Evolutionary conservation across 2,888 invertebrate species (phyloP), one percentile per base, ranked within the genome.

Genomic region (Ornithoptera priamus): DNA sequence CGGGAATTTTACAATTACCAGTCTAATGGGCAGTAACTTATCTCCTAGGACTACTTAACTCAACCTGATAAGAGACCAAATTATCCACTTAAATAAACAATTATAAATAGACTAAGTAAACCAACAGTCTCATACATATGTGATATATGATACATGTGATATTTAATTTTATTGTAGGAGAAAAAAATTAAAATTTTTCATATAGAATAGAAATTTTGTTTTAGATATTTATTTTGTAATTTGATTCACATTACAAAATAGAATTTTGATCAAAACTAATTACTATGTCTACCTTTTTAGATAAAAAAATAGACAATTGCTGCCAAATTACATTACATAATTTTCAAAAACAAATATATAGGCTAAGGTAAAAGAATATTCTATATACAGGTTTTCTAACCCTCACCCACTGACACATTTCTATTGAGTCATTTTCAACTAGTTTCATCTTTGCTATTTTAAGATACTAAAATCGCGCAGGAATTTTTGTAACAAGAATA

Each of bases 341-440:
- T 56, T 70, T 75, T 75, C 74, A 75, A 74, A 72, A 65, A 72
- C 67, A 75, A 75, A 71, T 81, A 89, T 81, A 77, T 85, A 85
- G 89, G 90, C 85, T 81, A 91, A 89, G 89, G 89, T 88, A 88
- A 88, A 79, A 82, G 72, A 77, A 78, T 73, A 57, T 75, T 82
- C 82, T 84, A 82, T 85, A 85, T 86, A 80, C 81, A 80, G 77
- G 80, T 79, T 76, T 80, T 76, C 80, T 88, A 89, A 90, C 92
- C 91, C 88, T 92, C 90, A 91, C 92, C 92, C 85, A 90, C 84
- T 90, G 75, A 89, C 90, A 88, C 82, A 84, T 86, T 83, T 82
- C 80, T 81, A 85, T 80, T 78, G 76, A 84, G 75, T 83, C 82
- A 81, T 84, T 83, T 80, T 74, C 75, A 63, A 80, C 79, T 83